Conservation (phyloP, 2,888 invertebrate genomes). For the Cantharis flavilabris region DNA sequence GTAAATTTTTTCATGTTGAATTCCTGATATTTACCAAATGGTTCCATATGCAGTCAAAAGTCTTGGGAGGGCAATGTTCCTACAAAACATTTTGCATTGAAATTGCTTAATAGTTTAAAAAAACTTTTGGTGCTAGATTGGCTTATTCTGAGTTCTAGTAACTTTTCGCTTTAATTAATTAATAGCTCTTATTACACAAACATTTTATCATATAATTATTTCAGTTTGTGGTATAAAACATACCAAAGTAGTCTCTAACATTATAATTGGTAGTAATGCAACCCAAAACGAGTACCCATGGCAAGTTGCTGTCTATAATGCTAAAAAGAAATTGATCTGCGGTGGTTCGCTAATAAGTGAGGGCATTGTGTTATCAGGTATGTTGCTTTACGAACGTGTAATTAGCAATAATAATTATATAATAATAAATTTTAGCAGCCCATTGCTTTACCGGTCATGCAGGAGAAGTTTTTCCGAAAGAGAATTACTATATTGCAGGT, state of each 20-base stretch:
- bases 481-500: conserved; percentile 37
- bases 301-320: conserved; percentile 43
- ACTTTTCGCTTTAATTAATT: too few species aligned
- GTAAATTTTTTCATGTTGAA: too few species aligned
- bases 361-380: conserved; percentile 45
- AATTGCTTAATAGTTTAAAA: too few species aligned
- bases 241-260: conserved; percentile 31
- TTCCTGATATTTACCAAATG: too few species aligned
- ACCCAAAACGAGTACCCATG: conserved; percentile 39
- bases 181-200: too few species aligned
- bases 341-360: conserved; percentile 45
- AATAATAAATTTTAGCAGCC: conserved; percentile 40
- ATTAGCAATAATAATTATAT: not conserved
- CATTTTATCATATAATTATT: not conserved
- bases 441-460: conserved; percentile 43
- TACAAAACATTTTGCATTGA: too few species aligned
- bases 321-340: conserved; percentile 36
- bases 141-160: too few species aligned
- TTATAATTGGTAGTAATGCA: conserved; percentile 2
- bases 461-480: conserved; percentile 19
- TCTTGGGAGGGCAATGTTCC: too few species aligned
- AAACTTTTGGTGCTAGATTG: too few species aligned
- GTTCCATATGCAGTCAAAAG: too few species aligned
- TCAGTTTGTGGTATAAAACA: conserved; percentile 49
- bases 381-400: not conserved